phyloP scores from a whole-genome alignment of 1,140 invertebrate genomes.

The Drosophila teissieri region DNA sequence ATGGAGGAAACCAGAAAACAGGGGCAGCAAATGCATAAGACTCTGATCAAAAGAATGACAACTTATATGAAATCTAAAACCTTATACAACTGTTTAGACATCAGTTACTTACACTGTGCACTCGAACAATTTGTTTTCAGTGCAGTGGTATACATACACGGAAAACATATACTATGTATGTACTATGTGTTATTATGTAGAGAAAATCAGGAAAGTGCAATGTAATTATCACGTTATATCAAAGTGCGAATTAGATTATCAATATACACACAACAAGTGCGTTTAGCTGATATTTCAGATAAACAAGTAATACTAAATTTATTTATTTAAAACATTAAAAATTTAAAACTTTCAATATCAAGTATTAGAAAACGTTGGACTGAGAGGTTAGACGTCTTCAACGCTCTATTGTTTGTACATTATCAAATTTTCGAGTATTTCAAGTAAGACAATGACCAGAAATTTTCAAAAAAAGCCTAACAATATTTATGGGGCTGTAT shows the following conservation, averaged over 20 bases:
- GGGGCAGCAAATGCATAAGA: constrained; percentile 55
- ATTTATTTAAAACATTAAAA: too few species aligned
- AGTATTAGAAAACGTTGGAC: too few species aligned
- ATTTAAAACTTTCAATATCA: too few species aligned
- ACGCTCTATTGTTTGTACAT: too few species aligned
- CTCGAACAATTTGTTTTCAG: constrained; percentile 20
- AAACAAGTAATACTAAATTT: too few species aligned
- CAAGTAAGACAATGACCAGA: too few species aligned
- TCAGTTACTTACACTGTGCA: constrained; percentile 10
- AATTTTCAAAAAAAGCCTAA: too few species aligned
- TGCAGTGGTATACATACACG: neutral
- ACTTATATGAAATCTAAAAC: constrained; percentile 2
- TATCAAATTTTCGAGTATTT: too few species aligned
- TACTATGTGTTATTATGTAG: neutral
- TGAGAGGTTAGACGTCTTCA: too few species aligned
- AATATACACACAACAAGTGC: constrained; percentile 16
- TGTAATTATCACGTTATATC: constrained; percentile 33
- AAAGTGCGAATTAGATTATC: constrained; percentile 30
- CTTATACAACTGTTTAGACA: constrained; percentile 31
- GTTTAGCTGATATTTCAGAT: constrained; percentile 1
- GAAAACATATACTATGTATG: neutral
- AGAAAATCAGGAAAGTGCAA: constrained; percentile 18
- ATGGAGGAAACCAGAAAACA: constrained; percentile 26
- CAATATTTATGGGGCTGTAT: neutral
- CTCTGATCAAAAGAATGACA: constrained; percentile 45